Percentiles rank a stretch among this genome's conserved stretches.
Conservation (phyloP, 2,888 invertebrate genomes). For the Drosophila setosimentum region DNA sequence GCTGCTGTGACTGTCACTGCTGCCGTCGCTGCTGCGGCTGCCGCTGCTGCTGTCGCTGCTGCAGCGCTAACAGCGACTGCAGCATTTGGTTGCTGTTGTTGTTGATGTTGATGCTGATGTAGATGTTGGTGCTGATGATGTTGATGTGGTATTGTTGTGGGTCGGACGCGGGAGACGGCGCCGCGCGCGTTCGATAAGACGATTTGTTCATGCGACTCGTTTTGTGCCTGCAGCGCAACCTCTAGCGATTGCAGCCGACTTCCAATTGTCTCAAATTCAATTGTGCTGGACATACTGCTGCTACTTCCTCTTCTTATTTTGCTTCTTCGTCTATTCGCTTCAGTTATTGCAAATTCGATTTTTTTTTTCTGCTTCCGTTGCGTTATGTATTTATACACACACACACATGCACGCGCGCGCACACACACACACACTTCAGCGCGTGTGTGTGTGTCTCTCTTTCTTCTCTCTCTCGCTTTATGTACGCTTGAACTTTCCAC, state of each 20-base stretch:
- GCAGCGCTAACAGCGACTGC: conserved; percentile 20
- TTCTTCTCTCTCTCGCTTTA: neutral
- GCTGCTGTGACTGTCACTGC: conserved; percentile 19
- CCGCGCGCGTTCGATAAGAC: conserved; percentile 81
- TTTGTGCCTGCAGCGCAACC: conserved; percentile 89
- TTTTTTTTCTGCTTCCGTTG: conserved; percentile 27
- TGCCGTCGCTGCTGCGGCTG: conserved; percentile 26
- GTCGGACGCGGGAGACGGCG: conserved; percentile 34
- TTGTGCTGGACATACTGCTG: conserved; percentile 66
- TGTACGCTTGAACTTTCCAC: conserved; percentile 58
- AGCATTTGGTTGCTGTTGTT: conserved; percentile 39
- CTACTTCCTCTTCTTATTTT: conserved; percentile 4
- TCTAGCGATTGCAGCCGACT: conserved; percentile 92
- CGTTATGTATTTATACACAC: conserved; percentile 67
- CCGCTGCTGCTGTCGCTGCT: conserved; percentile 29
- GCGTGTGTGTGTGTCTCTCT: conserved; percentile 31
- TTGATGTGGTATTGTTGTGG: conserved; percentile 44
- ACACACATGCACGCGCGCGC: conserved; percentile 20
- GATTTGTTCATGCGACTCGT: conserved; percentile 83
- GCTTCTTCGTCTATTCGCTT: conserved; percentile 8
- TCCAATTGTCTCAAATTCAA: conserved; percentile 86
- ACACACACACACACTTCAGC: conserved; percentile 26
- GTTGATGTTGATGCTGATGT: conserved; percentile 16
- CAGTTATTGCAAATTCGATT: conserved; percentile 51
- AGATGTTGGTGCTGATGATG: conserved; percentile 18